phyloP scores from a whole-genome alignment of 2,797 vertebrate species.

The Lagorchestes hirsutus region DNA sequence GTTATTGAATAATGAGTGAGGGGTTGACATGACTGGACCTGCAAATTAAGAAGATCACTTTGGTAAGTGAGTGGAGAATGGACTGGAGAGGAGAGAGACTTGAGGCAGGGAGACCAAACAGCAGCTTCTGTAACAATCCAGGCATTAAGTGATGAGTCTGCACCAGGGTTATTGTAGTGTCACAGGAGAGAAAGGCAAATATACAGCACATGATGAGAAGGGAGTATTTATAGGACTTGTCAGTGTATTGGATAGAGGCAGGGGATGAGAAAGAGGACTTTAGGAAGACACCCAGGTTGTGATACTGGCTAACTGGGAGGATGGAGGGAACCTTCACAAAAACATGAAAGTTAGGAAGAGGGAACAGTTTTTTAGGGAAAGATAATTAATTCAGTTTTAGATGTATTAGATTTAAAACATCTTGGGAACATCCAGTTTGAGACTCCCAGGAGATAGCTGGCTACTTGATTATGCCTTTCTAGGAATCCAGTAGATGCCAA shows the following conservation, averaged over 20 bases:
- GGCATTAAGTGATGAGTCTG: background rate
- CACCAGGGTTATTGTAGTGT: background rate
- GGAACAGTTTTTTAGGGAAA: background rate
- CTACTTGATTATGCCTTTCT: background rate
- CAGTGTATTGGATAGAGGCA: background rate
- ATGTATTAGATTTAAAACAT: too few species aligned
- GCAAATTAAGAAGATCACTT: background rate
- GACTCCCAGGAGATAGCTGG: background rate
- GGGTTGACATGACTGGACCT: background rate
- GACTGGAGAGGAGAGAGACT: background rate
- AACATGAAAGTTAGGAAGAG: background rate
- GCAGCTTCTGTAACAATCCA: background rate
- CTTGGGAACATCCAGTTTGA: background rate
- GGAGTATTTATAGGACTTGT: background rate
- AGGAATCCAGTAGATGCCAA: background rate
- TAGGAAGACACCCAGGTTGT: background rate
- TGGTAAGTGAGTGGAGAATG: background rate
- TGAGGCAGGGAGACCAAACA: background rate
- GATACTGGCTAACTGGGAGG: background rate
- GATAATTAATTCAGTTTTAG: background rate
- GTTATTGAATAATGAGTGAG: background rate
- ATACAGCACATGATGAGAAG: background rate
- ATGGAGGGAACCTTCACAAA: background rate
- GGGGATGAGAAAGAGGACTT: background rate
- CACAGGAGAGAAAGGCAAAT: background rate